Base-by-base conservation (phyloP, 2,113 vertebrate genomes). In the Anser cygnoides region DNA sequence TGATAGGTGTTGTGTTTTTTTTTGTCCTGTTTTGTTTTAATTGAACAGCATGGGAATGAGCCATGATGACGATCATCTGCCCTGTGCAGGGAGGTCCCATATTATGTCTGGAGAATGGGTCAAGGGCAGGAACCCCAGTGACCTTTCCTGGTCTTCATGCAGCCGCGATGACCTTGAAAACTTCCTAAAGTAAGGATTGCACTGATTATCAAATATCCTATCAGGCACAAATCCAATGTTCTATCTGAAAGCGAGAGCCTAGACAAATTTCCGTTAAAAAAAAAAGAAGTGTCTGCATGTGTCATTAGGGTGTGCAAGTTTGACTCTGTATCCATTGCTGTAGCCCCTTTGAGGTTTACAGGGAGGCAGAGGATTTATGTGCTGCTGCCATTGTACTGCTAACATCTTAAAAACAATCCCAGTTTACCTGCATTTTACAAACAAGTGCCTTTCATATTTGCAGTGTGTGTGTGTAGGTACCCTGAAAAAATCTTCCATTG, bases 21-120 rank as follows among this genome's bases (percentile, higher is more conserved):
- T 95, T 62, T 95, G 39, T 95, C 59, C 88, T 95, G 33, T 83
- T 39, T 63, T 86, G 61, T 87, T 94, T 87, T 59, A 43, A 85
- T 76, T 29, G 25, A 55, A 94, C 96, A 99, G 99, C 96, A 98
- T 99, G 98, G 99, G 99, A 21, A 99, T 99, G 98, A 99, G 98
- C 95, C 99, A 99, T 3, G 99, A 99, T 4, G 99, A 99, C 2
- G 99, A 99, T 79, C 99, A 99, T 46, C 92, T 98, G 5, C 97
- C 98, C 62, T 99, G 99, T 54, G 98, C 98, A 1, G 98, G 99
- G 37, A 98, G 99, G 89, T 99, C 99, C 52, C 99, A 99, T 95
- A 99, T 99, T 94, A 99, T 99, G 99, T 99, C 99, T 4, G 99
- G 99, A 90, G 99, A 99, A 85, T 99, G 99, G 99, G 98, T 99